Base-by-base conservation (phyloP, 2,797 vertebrate genomes). In the Epinephelus malabaricus region DNA sequence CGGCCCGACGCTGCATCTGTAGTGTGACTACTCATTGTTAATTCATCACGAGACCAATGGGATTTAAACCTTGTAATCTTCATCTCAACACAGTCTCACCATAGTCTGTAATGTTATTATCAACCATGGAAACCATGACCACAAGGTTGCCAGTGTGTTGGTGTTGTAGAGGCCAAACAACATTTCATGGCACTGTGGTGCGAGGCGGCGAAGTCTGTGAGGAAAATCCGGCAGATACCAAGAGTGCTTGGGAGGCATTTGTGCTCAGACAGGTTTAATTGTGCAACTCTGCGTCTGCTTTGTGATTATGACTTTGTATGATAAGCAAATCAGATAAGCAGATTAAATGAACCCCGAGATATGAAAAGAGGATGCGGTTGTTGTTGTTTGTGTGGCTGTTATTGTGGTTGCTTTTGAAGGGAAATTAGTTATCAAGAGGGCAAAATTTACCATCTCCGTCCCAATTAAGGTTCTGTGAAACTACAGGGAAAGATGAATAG, bases 281-380 rank as follows among this genome's bases (percentile, higher is more conserved):
- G 82, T 74, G 78, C 79, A 73, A 83, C 73, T 81, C 68, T 73
- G 81, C 54, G n/a, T 87, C 86, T 78, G 82, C 76, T 84, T 80
- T 78, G 75, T 81, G 78, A 89, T 88, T 78, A 82, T 43, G 58
- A 46, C 54, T 62, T 75, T 74, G 59, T 65, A 45, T 73, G 75
- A 83, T 79, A 79, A 83, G 77, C 69, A 83, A 85, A 92, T 87
- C 83, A 81, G 87, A 89, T 92, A 88, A 93, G 84, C 50, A 75
- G 86, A 92, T 92, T 86, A 91, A 84, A 86, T 13, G 75, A 53
- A 81, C 66, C 63, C 69, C 58, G 58, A 47, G 43, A 87, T 83
- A 86, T 72, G 63, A 80, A 86, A 68, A 69, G 53, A 86, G 72
- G 66, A 83, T 55, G 63, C 69, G 25, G 12, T 45, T 76, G 51